These are phyloP conservation scores for Amblyraja radiata DNA, from an alignment of 2,797 vertebrate genomes.

Conservation along the genomic window DNA sequence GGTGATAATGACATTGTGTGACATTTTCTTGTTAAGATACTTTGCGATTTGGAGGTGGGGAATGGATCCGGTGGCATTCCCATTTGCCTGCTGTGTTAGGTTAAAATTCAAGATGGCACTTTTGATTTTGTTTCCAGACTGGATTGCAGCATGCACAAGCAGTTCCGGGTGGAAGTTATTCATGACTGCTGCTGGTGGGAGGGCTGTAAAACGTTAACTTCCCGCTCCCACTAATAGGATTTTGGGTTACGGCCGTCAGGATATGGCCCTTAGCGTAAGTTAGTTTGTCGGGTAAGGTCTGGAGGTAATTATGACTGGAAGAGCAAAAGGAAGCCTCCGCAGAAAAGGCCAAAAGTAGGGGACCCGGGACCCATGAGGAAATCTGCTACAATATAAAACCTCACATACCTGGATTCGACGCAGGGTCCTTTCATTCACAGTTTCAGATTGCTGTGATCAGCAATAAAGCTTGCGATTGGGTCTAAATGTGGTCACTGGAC, in stretches of 20 bases:
- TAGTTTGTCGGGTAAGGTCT: neutral
- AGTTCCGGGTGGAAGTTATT: no score
- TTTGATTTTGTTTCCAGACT: no score
- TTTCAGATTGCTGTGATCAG: neutral
- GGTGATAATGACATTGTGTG: no score
- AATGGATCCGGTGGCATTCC: no score
- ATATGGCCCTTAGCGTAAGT: neutral
- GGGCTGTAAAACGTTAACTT: no score
- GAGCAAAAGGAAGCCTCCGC: neutral
- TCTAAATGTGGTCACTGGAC: neutral
- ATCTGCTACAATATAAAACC: neutral
- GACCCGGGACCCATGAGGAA: neutral
- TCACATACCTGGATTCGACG: neutral
- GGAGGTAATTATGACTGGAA: neutral
- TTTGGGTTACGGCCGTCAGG: neutral
- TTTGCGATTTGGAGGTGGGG: no score
- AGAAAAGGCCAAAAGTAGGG: neutral
- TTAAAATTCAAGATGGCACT: no score
- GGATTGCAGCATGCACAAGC: no score
- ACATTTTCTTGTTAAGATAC: no score
- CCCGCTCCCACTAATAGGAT: neutral
- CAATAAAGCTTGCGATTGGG: neutral
- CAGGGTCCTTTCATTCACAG: neutral
- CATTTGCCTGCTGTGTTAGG: no score
- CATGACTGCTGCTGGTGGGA: no score